Base-by-base conservation (phyloP, 2,113 vertebrate species). In the Diadophis punctatus region DNA sequence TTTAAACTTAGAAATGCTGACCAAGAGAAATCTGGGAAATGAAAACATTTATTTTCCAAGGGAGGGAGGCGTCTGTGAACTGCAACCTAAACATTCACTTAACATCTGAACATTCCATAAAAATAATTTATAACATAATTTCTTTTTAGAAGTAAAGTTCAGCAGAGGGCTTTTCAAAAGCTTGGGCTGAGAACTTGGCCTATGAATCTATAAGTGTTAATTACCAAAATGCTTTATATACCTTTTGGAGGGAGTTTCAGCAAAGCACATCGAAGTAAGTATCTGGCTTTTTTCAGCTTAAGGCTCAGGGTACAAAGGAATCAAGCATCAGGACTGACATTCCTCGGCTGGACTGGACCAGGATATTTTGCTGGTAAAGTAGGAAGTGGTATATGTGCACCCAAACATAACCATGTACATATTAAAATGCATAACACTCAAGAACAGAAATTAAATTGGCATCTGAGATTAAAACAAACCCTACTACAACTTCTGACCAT, bases 1-100 rank as follows among this genome's bases (percentile, higher is more conserved):
- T 80, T 52, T 63, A 48, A 58, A 91, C 96, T 91, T 94, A 96
- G 96, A 98, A 98, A 97, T 95, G 97, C 97, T 98, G 97, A 98
- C 97, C 93, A 95, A 97, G 96, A 96, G 96, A 97, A 97, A 97
- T 95, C 93, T 94, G 46, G 95, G 93, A 95, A 96, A 96, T 93
- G 93, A 97, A 97, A 97, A 97, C 96, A 96, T 96, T 94, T 93
- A 93, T 93, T 97, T 96, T 96, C 96, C 93, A 91, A 11, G 94
- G 94, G 92, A 96, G 93, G 94, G 95, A 95, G 96, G 94, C 93
- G 96, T 95, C 94, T 93, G 94, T 95, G 96, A 97, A 96, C 96
- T 94, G 93, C 96, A 96, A 95, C 95, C 96, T 97, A 97, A 97
- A 97, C 96, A 96, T 88, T 96, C 96, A 55, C 94, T 96, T 95